phyloP scores from a whole-genome alignment of 2,797 vertebrate species.

The Halcyon badia region DNA sequence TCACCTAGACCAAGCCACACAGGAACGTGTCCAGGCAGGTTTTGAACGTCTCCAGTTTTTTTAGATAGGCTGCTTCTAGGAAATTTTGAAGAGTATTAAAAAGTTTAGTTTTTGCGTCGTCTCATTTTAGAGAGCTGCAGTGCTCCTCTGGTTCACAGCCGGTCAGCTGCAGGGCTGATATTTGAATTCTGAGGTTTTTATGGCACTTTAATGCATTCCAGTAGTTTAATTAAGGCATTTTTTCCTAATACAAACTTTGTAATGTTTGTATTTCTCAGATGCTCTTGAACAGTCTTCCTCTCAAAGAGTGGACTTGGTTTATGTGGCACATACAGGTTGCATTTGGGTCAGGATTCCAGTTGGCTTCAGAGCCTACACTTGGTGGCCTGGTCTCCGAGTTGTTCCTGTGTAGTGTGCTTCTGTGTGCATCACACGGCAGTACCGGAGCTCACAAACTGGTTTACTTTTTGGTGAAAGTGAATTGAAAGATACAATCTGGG shows the following conservation, averaged over 20 bases:
- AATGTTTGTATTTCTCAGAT: neutral
- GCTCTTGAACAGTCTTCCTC: neutral
- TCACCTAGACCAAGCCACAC: too few species aligned
- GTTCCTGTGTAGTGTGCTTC: neutral
- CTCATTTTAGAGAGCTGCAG: neutral
- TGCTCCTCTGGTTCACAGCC: neutral
- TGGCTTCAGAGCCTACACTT: neutral
- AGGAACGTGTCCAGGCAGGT: too few species aligned
- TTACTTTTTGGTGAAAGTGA: neutral
- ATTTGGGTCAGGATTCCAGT: neutral
- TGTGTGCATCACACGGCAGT: neutral
- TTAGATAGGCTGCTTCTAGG: neutral
- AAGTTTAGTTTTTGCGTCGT: neutral
- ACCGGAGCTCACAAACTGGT: neutral
- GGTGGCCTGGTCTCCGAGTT: neutral
- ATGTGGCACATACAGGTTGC: neutral
- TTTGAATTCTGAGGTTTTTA: neutral
- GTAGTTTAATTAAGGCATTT: neutral
- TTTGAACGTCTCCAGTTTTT: too few species aligned
- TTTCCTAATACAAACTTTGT: neutral
- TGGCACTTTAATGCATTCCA: neutral
- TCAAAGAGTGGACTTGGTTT: neutral
- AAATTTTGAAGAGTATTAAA: neutral
- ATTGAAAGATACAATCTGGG: neutral
- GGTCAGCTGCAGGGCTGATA: neutral